Base-by-base conservation (phyloP, 2,888 invertebrate species). In the Dascillus cervinus region DNA sequence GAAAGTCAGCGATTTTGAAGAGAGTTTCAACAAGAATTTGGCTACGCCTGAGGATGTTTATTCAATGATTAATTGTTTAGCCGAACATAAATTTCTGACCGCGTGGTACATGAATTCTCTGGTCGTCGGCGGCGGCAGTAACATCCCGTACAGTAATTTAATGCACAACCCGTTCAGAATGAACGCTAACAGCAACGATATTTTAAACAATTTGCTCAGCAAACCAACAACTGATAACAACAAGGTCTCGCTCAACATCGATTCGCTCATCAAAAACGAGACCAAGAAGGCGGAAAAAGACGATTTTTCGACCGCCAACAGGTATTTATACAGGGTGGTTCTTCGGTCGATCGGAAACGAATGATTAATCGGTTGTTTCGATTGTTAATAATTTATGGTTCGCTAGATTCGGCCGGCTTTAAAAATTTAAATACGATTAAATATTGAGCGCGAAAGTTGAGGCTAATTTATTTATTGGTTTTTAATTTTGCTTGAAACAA, bases 101-200 rank as follows among this genome's bases (percentile, higher is more conserved):
- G 63, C 65, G 1, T 63, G 68, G 62, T 68, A 68, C 49, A 62
- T 67, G 63, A 66, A 64, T 44, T 57, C 63, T 5, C 49, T 65
- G 29, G 44, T 64, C 11, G 45, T 47, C 12, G 51, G 51, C 37
- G 52, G 50, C 43, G 23, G 39, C 4, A 29, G 31, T 1, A 27
- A 22, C 6, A 42, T 39, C 28, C 50, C 51, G 24, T 47, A 49
- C 23, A 37, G 32, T 26, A 50, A 49, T 41, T 9, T n/a, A 11
- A 29, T 29, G 22, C 35, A 26, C 12, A n/a, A n/a, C n/a, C n/a
- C n/a, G n/a, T n/a, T n/a, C n/a, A n/a, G n/a, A n/a, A n/a, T n/a
- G n/a, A n/a, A n/a, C n/a, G n/a, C 39, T 1, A 35, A 28, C 14
- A 38, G 24, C 34, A 58, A 61, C 38, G 50, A 54, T 29, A 63